Base-by-base conservation (phyloP, 2,797 vertebrate genomes). In the Phyllotis vaccarum region DNA sequence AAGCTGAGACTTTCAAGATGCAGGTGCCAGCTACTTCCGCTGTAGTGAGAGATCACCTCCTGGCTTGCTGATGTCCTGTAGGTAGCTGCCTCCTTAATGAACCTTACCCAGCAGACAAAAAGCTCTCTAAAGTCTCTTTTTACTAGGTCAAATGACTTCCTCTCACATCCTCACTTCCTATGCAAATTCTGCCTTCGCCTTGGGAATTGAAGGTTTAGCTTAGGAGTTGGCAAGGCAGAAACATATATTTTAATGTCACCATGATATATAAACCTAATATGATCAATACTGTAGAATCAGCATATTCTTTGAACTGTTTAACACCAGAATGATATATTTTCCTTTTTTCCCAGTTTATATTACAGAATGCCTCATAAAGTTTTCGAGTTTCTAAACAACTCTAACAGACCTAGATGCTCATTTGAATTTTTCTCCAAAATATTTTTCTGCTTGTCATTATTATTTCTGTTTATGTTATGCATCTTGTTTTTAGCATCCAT, bases 401-500 rank as follows among this genome's bases (percentile, higher is more conserved):
- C 34, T 81, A 82, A 46, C 43, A 90, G 79, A 80, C 5, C 11
- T 66, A 90, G 3, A 34, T 2, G 2, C 27, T 82, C 37, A 79
- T 75, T 95, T 89, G 49, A 60, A 76, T 90, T 94, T 94, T 90
- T 58, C 14, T 91, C 16, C 49, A 86, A 94, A 78, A 5, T 62
- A 64, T 68, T 91, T 94, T 75, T 34, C 16, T 3, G 93, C 80
- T 22, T 13, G 80, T 92, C 24, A 89, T 3, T 82, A 8, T 86
- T 94, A 27, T 13, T 75, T 93, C 93, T 96, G 22, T 5, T 83
- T 92, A 31, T 56, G 82, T 85, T 81, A n/a, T 83, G 49, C 22
- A 81, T 27, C 91, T 81, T 93, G 8, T 70, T 79, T n/a, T 89
- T 86, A 85, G 60, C 21, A 75, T 86, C 5, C 0, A 86, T 9